Evolutionary conservation across 30 jellyfish, hydroid and myxozoan species (phyloP), one percentile per base, ranked within the genome.

Genomic region (Pseudorhiza aurosa): DNA sequence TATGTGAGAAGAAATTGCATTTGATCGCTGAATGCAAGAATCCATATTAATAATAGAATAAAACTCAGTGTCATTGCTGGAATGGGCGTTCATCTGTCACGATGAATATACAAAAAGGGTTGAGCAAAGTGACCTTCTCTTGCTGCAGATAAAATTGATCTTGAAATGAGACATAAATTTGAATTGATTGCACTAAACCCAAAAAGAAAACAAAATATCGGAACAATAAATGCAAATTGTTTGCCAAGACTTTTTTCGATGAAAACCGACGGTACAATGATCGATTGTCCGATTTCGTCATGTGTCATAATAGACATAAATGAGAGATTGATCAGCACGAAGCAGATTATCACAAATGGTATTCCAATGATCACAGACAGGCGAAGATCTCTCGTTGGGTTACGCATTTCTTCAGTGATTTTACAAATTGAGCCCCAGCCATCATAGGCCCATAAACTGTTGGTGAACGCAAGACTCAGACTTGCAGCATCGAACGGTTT

Each of bases 81-180:
- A 1, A 56, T 35, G 39, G 88, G 88, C 9, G 65, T 58, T 22
- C 79, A 29, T 36, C 47, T 51, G 27, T 51, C 49, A 1, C 47
- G 24, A 12, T 74, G 75, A 29, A 74, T 53, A 64, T 33, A 74
- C 0, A 76, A 74, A 15, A 74, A 44, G 6, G 63, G 63, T 18
- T 51, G 45, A 8, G 87, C 76, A 27, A 74, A 37, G 24, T 74
- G 87, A 43, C 84, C 84, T 14, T 70, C 84, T 17, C 84, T 35
- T 4, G 79, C 77, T 10, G 70, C 88, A 35, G 88, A 76, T 31
- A 76, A 29, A 8, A 60, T 8, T 30, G 45, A 31, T 33, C 88
- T 21, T 9, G 80, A 29, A 7, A 10, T 11, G 15, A 60, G 57
- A 36, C 57, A 76, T 15, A 19, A n/a, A 10, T 30, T 3, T 57